Evolutionary conservation across 2,113 vertebrate species (phyloP).

Genomic region (Falcunculus frontatus): DNA sequence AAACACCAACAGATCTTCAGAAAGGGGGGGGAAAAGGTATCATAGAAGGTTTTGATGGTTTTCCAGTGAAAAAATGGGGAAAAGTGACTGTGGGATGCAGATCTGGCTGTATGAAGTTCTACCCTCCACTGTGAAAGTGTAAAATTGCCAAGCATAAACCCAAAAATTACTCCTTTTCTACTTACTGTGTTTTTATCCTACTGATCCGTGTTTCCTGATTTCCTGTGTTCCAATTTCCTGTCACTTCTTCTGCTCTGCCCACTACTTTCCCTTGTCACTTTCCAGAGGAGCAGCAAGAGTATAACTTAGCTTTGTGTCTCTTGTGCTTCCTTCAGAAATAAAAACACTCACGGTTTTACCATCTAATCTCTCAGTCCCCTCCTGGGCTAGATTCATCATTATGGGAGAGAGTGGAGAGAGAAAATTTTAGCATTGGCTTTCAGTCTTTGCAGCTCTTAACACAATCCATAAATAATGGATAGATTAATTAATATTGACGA

Average conservation of each 20-base stretch:
- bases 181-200: not conserved
- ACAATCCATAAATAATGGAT: conserved; percentile 18
- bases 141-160: not conserved
- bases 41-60: not conserved
- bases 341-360: not conserved
- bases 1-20: not conserved
- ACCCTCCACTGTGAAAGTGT: not conserved
- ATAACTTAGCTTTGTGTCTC: not conserved
- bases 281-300: not conserved
- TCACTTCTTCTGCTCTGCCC: not conserved
- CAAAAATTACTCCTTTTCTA: not conserved
- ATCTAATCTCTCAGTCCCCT: not conserved
- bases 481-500: not conserved
- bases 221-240: not conserved
- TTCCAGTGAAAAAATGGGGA: not conserved
- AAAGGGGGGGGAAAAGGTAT: not conserved
- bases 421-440: not conserved
- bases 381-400: not conserved
- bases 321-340: not conserved
- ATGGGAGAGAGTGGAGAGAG: not conserved
- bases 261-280: not conserved
- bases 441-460: not conserved
- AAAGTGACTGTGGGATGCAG: not conserved
- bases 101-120: not conserved
- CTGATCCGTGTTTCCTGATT: not conserved